Conservation (phyloP, 2,797 vertebrate genomes). For the Cuniculus paca region DNA sequence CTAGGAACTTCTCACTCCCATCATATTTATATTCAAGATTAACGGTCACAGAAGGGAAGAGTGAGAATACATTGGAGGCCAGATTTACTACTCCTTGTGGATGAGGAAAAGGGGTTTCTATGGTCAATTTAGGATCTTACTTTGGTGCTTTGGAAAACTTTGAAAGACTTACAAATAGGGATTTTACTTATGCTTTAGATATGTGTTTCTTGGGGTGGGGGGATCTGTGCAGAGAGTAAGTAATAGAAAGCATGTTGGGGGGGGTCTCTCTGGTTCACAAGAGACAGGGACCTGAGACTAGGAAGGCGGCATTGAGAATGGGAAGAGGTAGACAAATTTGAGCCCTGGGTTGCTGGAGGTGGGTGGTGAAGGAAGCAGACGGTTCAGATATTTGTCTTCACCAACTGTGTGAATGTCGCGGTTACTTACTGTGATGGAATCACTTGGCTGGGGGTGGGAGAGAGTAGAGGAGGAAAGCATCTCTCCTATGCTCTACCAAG, state of each 20-base stretch:
- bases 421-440: neutral
- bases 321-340: neutral
- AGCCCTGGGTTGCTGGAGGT: neutral
- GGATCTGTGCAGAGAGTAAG: neutral
- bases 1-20: neutral
- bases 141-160: neutral
- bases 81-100: neutral
- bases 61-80: neutral
- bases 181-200: neutral
- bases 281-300: neutral
- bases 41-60: neutral
- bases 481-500: neutral
- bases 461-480: neutral
- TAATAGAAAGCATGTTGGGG: neutral
- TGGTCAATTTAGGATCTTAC: neutral
- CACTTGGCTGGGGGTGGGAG: neutral
- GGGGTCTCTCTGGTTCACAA: neutral
- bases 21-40: neutral
- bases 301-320: accelerated
- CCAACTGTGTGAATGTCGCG: neutral
- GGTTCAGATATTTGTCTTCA: neutral
- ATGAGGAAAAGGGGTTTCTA: neutral
- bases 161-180: neutral
- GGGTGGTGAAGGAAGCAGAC: neutral
- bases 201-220: neutral